Evolutionary conservation across 2,888 invertebrate genomes (phyloP).

Genomic region (Marronus borbonicus): DNA sequence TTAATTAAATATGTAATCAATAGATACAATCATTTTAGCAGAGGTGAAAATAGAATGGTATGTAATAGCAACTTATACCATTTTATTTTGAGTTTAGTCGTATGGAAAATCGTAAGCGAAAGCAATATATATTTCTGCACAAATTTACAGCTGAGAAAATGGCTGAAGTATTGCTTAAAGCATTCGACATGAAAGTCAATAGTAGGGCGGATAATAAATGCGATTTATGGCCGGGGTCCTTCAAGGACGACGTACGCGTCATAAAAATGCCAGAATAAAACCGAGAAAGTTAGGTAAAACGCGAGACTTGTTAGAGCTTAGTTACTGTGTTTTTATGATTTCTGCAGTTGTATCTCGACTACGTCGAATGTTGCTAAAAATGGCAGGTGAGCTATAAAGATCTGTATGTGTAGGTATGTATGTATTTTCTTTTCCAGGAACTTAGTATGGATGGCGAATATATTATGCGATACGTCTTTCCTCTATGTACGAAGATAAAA

Average conservation of each 20-base stretch:
- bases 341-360: constrained; percentile 2
- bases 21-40: no score
- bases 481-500: not conserved
- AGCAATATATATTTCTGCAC: constrained; percentile 22
- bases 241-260: constrained; percentile 36
- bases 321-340: constrained; percentile 23
- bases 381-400: constrained; percentile 17
- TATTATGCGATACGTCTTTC: not conserved
- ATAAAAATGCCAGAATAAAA: constrained; percentile 32
- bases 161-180: constrained; percentile 32
- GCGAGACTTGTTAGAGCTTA: constrained; percentile 28
- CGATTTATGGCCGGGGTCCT: constrained; percentile 28
- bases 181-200: constrained; percentile 39
- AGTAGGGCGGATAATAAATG: constrained; percentile 37
- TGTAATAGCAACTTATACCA: not conserved
- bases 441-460: not conserved
- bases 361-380: constrained; percentile 3
- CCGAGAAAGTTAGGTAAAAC: constrained; percentile 32
- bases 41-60: no score
- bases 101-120: constrained; percentile 5
- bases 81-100: not conserved
- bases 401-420: not conserved
- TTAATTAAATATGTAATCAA: no score
- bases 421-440: constrained; percentile 3
- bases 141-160: constrained; percentile 38